Base-by-base conservation (phyloP, 2,797 vertebrate species). In the Cacajao melanocephalus region DNA sequence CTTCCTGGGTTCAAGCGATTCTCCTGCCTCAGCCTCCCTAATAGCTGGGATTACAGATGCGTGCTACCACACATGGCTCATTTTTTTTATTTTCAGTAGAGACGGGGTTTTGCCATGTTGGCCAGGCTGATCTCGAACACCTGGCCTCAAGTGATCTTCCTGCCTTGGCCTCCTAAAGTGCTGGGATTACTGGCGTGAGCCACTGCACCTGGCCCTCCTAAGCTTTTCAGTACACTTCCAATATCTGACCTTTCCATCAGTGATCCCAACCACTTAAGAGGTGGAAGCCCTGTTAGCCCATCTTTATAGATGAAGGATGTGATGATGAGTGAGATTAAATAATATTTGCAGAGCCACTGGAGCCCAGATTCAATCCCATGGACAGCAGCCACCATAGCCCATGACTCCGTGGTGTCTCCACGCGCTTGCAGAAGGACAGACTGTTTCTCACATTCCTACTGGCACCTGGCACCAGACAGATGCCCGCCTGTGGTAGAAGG, bases 401-500 rank as follows among this genome's bases (percentile, higher is more conserved):
- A 0, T 5, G 55, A 36, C 70, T 80, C 41, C 15, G 39, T 4
- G 36, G 52, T 2, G 0, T 48, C 79, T 24, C 72, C 1, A 0
- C 7, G 7, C 6, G 36, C 7, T 0, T 1, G 2, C 24, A n/a
- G 15, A 44, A 46, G 50, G 88, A n/a, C 39, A 58, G 8, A 19
- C 50, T 1, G 4, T 10, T 22, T 67, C 76, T 84, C 33, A 46
- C 7, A 9, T 4, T 28, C 58, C 57, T 44, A 28, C 24, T 1
- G n/a, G 55, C 8, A 24, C 52, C 24, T 0, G 41, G 55, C 6
- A 24, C 58, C 9, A 0, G 14, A 28, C 44, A 41, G 39, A 83
- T 2, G n/a, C 15, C 26, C 82, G 46, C 70, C 26, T 0, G 0
- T 46, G 13, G 24, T 15, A 57, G 50, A 28, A 48, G 14, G 39